Conservation (phyloP, 1,140 invertebrate genomes). For the Batillaria attramentaria region DNA sequence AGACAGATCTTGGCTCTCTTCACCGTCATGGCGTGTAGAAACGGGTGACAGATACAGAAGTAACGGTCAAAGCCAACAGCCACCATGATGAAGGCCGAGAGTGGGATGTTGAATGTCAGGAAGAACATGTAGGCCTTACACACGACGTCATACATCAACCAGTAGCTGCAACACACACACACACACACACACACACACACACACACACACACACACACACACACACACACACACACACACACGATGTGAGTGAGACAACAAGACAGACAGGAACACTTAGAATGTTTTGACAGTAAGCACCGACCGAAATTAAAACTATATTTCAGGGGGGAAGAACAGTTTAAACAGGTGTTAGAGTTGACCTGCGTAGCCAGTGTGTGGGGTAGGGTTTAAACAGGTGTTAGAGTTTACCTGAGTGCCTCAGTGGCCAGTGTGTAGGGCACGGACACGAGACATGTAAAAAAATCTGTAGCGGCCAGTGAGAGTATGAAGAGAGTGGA, state of each 20-base stretch:
- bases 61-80: constrained; percentile 61
- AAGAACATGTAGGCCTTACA: constrained; percentile 58
- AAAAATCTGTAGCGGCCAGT: constrained; percentile 57
- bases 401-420: constrained; percentile 27
- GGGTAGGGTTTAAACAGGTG: too few species aligned
- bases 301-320: too few species aligned
- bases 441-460: constrained; percentile 53
- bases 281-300: too few species aligned
- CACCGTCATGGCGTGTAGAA: constrained; percentile 50
- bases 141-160: constrained; percentile 48
- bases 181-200: constrained; percentile 11
- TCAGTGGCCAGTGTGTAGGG: constrained; percentile 55
- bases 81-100: constrained; percentile 59
- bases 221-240: constrained; percentile 8
- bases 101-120: constrained; percentile 55
- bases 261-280: neutral
- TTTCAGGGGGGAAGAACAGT: too few species aligned
- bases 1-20: constrained; percentile 51
- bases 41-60: constrained; percentile 62
- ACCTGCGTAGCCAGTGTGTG: too few species aligned
- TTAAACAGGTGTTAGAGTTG: too few species aligned
- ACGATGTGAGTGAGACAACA: neutral
- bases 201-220: constrained; percentile 14
- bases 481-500: constrained; percentile 62
- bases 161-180: constrained; percentile 12